Evolutionary conservation across 2,797 vertebrate genomes (phyloP).

Genomic region (Hephaestus fuliginosus): DNA sequence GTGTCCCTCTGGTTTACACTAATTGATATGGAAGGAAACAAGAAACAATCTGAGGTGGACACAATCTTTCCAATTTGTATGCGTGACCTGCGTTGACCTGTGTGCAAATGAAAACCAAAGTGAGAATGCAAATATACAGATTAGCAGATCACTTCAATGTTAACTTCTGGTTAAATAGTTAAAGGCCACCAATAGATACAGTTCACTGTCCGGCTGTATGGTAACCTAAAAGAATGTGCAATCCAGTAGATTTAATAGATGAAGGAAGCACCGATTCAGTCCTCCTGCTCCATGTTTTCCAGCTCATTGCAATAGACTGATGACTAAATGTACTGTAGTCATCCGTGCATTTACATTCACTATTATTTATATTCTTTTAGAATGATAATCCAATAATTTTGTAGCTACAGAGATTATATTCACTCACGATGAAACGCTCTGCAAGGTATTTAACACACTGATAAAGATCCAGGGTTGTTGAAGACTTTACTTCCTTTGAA

Average conservation of each 20-base stretch:
- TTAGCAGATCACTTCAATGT: constrained; percentile 56
- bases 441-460: constrained; percentile 66
- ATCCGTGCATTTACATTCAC: constrained; percentile 57
- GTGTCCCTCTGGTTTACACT: constrained; percentile 62
- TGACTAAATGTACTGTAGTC: constrained; percentile 56
- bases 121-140: constrained; percentile 63
- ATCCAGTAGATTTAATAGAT: constrained; percentile 56
- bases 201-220: constrained; percentile 61
- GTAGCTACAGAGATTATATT: constrained; percentile 76
- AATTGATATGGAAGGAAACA: constrained; percentile 42
- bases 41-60: constrained; percentile 40
- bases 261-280: constrained; percentile 29
- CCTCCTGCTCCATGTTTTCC: constrained; percentile 43
- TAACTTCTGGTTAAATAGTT: constrained; percentile 52
- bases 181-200: constrained; percentile 50
- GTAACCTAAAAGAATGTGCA: constrained; percentile 68
- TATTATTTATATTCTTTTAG: constrained; percentile 66
- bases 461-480: constrained; percentile 75
- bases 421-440: constrained; percentile 58
- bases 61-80: constrained; percentile 35
- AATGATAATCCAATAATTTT: constrained; percentile 69
- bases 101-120: constrained; percentile 80
- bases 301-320: constrained; percentile 62
- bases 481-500: constrained; percentile 73
- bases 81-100: constrained; percentile 64